These are phyloP conservation scores for Pogonomyrmex barbatus DNA, from an alignment of 1,140 invertebrate species.

Conservation along the genomic window DNA sequence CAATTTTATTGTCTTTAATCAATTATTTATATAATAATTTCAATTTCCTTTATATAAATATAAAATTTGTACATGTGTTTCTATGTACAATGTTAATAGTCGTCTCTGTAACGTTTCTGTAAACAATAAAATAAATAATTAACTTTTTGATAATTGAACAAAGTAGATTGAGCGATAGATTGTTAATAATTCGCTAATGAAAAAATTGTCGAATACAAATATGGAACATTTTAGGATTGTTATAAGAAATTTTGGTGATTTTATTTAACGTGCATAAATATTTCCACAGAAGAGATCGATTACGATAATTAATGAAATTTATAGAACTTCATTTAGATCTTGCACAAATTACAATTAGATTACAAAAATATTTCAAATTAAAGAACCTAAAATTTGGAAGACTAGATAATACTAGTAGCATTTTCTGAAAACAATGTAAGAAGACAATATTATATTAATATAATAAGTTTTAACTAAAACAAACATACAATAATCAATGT, in stretches of 20 bases:
- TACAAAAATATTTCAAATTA: slow-evolving; percentile 14
- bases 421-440: background rate
- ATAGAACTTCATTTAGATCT: background rate
- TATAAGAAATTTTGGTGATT: background rate
- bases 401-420: background rate
- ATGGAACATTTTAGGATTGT: background rate
- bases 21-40: slow-evolving; percentile 37
- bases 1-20: slow-evolving; percentile 67
- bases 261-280: slow-evolving; percentile 27
- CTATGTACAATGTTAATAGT: slow-evolving; percentile 27
- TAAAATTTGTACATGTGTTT: background rate
- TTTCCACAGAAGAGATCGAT: background rate
- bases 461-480: background rate
- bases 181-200: background rate
- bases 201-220: slow-evolving; percentile 6
- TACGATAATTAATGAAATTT: slow-evolving; percentile 1
- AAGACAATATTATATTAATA: slow-evolving; percentile 12
- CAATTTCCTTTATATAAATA: slow-evolving; percentile 4
- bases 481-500: background rate
- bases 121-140: slow-evolving; percentile 27
- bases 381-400: slow-evolving; percentile 9
- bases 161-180: background rate
- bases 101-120: background rate
- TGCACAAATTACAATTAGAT: background rate
- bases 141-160: background rate